phyloP scores from a whole-genome alignment of 2,113 vertebrate species.

The Cyprinus carpio region DNA sequence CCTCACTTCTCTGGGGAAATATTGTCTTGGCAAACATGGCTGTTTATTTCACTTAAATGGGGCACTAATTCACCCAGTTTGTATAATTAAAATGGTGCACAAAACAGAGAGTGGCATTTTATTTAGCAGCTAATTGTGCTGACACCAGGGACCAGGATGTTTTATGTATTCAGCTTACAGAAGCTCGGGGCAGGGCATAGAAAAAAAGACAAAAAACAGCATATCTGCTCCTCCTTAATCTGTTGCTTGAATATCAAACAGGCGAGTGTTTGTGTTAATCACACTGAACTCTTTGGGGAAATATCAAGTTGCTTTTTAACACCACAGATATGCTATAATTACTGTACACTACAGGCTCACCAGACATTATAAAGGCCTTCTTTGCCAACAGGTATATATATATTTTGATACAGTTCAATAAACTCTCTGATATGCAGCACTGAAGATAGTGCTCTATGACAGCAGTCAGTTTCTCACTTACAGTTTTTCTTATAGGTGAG shows the following conservation, averaged over 20 bases:
- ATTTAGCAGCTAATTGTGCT: constrained; percentile 99
- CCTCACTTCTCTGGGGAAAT: constrained; percentile 71
- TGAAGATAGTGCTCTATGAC: not conserved
- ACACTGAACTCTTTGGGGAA: constrained; percentile 89
- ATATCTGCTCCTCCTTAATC: constrained; percentile 91
- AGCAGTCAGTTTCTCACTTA: not conserved
- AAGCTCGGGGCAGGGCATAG: constrained; percentile 72
- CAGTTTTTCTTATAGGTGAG: not conserved
- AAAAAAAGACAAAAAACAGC: constrained; percentile 71
- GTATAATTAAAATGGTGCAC: constrained; percentile 93
- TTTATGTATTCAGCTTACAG: constrained; percentile 92
- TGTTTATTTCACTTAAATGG: constrained; percentile 91
- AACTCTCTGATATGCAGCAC: not conserved
- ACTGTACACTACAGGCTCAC: constrained; percentile 85
- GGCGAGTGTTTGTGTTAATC: constrained; percentile 92
- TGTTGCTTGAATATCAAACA: constrained; percentile 97
- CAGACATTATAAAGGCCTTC: constrained; percentile 88
- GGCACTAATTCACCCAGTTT: constrained; percentile 87
- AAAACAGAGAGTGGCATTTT: constrained; percentile 90
- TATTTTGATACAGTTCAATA: constrained; percentile 53
- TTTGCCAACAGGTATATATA: constrained; percentile 85
- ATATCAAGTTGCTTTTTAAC: constrained; percentile 96
- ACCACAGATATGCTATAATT: constrained; percentile 95
- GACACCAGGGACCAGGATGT: constrained; percentile 89
- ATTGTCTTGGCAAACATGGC: constrained; percentile 81